These are phyloP conservation scores for Campylorhamphus procurvoides DNA, from an alignment of 2,113 vertebrate species.

Conservation along the genomic window DNA sequence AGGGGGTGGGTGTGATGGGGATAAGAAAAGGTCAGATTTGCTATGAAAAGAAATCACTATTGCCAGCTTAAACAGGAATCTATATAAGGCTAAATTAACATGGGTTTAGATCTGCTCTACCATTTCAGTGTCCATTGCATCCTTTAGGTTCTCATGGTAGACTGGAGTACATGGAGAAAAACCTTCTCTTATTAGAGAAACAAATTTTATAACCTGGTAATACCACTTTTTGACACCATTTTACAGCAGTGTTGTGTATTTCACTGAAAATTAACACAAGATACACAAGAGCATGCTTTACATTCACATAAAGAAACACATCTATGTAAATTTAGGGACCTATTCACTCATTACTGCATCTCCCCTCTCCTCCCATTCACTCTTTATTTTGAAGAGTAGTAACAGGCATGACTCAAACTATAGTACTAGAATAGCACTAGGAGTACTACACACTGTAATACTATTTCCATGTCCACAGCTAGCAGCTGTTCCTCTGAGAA, in stretches of 20 bases:
- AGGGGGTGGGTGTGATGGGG: rapidly evolving
- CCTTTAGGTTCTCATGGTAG: not conserved
- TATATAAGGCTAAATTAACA: not conserved
- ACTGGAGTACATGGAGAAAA: not conserved
- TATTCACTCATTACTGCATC: not conserved
- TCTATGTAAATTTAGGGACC: not conserved
- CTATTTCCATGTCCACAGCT: not conserved
- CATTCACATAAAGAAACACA: not conserved
- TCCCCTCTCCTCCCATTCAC: not conserved
- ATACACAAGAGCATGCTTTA: not conserved
- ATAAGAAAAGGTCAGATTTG: not conserved
- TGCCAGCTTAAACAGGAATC: not conserved
- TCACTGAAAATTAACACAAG: not conserved
- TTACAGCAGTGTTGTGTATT: not conserved
- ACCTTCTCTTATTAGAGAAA: not conserved
- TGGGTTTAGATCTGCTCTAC: not conserved
- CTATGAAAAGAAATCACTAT: not conserved
- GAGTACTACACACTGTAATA: not conserved
- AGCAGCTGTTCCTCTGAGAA: not conserved
- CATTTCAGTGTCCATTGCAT: not conserved
- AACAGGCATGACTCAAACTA: not conserved
- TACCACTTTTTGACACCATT: not conserved
- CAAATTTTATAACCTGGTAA: not conserved
- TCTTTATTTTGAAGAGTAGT: not conserved
- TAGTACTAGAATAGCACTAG: not conserved